Evolutionary conservation across 1,140 invertebrate species (phyloP).

Genomic region (Drosophila asahinai): DNA sequence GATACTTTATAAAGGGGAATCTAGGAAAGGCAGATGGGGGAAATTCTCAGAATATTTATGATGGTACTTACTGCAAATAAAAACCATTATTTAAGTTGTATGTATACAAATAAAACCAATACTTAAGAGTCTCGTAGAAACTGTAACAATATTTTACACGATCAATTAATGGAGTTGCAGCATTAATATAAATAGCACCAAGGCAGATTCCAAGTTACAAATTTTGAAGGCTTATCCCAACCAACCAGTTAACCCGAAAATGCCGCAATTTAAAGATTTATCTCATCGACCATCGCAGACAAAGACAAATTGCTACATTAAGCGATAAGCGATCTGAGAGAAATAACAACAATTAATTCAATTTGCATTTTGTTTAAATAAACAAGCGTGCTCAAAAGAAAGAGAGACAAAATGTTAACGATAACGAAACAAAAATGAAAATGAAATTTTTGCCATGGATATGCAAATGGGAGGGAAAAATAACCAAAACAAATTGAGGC

Average conservation of each 20-base stretch:
- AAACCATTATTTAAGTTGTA: not conserved
- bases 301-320: conserved; percentile 80
- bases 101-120: not conserved
- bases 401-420: conserved; percentile 15
- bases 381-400: conserved; percentile 40
- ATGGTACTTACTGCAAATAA: not conserved
- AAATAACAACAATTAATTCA: conserved; percentile 79
- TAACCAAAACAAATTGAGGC: conserved; percentile 31
- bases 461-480: conserved; percentile 57
- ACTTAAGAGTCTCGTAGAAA: not conserved
- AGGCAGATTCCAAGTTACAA: too few species aligned
- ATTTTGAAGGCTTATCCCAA: not conserved
- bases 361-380: conserved; percentile 77
- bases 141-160: not conserved
- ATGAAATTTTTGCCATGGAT: conserved; percentile 67
- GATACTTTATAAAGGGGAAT: not conserved
- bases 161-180: too few species aligned
- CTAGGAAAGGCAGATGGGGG: not conserved
- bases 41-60: conserved; percentile 18
- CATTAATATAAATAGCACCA: not conserved
- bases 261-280: conserved; percentile 51
- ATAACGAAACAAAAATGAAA: conserved; percentile 36
- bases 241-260: conserved; percentile 24
- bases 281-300: conserved; percentile 46
- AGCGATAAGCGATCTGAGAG: conserved; percentile 70